Conservation (phyloP, 2,113 vertebrate species). For the Pithys albifrons region DNA sequence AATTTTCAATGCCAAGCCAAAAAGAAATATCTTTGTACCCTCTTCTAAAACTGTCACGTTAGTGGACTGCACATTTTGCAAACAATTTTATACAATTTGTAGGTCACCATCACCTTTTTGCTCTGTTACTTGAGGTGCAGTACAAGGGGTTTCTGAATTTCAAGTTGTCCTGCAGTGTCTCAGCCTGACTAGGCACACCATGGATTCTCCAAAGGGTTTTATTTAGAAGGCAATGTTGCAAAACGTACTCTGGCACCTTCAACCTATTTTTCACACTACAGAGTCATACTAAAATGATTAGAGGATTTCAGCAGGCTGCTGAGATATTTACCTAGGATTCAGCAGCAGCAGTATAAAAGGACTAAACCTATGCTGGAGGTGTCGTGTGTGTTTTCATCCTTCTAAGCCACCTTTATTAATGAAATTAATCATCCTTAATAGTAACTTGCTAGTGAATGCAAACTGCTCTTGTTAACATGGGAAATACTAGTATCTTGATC, state of each 20-base stretch:
- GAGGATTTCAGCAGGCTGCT: background rate
- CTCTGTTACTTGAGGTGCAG: background rate
- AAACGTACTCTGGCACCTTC: background rate
- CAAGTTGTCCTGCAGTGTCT: background rate
- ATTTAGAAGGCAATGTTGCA: background rate
- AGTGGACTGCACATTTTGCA: background rate
- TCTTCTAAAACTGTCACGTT: background rate
- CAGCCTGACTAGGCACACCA: background rate
- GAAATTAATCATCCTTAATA: background rate
- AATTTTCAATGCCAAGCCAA: background rate
- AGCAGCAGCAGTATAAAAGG: background rate
- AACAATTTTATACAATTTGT: background rate
- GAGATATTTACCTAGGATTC: background rate
- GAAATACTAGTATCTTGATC: background rate
- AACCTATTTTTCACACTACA: background rate
- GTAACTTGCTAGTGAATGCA: background rate
- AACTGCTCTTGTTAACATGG: background rate
- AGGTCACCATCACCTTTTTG: background rate
- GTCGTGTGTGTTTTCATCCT: background rate
- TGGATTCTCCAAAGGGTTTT: background rate
- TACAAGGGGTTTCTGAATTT: background rate
- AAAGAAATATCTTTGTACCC: background rate
- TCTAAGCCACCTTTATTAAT: background rate
- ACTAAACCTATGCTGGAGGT: background rate
- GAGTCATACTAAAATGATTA: background rate